Base-by-base conservation (phyloP, 2,888 invertebrate genomes). In the Pegoplata infirma region DNA sequence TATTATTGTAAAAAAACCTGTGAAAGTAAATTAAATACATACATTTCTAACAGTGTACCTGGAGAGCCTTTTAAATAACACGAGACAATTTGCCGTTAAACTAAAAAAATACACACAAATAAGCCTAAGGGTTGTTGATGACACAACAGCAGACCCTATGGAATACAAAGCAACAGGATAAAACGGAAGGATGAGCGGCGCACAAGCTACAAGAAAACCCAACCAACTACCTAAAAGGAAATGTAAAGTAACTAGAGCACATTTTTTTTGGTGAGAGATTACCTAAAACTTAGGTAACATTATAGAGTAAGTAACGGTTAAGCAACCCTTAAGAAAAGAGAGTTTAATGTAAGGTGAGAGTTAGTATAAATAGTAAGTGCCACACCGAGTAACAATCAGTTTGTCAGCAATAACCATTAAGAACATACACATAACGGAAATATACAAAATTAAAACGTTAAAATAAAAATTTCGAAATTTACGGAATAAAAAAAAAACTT, bases 381-480 rank as follows among this genome's bases (percentile, higher is more conserved):
- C 8, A 23, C 17, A 36, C 2, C 0, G 51, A 12, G 40, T 51
- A 68, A 76, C 44, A 82, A 81, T 84, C 83, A 87, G 87, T 87
- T 88, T 87, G 87, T 87, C 88, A 86, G 86, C 86, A 85, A 85
- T 82, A 82, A 84, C 82, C 81, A 82, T 80, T 28, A 21, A 25
- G 80, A 49, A 67, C 40, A 55, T 23, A 51, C 12, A 17, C 28
- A 17, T 12, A 63, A 58, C 10, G 36, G 36, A 49, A 8, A 17
- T 40, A 17, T 5, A 32, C 25, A 56, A 21, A 23, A 55, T 63
- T 1, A 44, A 17, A 63, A 32, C 32, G 46, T 25, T n/a, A 17
- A 21, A 5, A 23, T 23, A 23, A 23, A 23, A 23, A 23, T 23
- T 23, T 28, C 8, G 6, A 28, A 28, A 28, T 32, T n/a, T n/a